phyloP scores from a whole-genome alignment of 2,113 vertebrate species.

The Himantopus leucocephalus region DNA sequence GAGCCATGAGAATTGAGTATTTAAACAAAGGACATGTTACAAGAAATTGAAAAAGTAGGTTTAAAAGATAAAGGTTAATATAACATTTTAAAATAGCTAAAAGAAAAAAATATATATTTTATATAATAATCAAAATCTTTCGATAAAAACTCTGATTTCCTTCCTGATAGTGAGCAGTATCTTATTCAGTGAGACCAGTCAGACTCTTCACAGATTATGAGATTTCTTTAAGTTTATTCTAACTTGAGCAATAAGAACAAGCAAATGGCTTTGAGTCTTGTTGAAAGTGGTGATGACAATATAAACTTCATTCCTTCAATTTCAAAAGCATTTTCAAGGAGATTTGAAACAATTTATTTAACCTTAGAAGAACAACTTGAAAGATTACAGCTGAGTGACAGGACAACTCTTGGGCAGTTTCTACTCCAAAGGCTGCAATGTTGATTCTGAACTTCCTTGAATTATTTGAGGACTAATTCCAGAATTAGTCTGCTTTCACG shows the following conservation, averaged over 20 bases:
- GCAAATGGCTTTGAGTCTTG: not conserved
- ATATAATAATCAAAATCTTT: not conserved
- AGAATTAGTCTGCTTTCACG: not conserved
- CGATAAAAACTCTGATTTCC: not conserved
- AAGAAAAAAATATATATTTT: not conserved
- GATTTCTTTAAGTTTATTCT: not conserved
- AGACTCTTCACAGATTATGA: not conserved
- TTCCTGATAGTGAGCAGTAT: not conserved
- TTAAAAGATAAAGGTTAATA: not conserved
- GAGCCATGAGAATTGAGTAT: not conserved
- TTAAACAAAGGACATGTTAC: not conserved
- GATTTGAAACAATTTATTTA: not conserved
- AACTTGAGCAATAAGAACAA: not conserved
- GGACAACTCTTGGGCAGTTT: not conserved
- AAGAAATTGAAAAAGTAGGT: not conserved
- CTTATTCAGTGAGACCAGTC: not conserved
- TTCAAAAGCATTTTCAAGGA: not conserved
- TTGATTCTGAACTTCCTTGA: not conserved
- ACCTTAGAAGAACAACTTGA: not conserved
- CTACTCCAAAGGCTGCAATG: not conserved
- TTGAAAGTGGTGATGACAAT: not conserved
- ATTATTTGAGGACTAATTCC: not conserved
- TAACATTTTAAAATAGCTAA: not conserved
- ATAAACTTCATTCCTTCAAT: not conserved
- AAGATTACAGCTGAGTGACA: not conserved